Base-by-base conservation (phyloP, 2,797 vertebrate genomes). In the Hippoglossus hippoglossus region DNA sequence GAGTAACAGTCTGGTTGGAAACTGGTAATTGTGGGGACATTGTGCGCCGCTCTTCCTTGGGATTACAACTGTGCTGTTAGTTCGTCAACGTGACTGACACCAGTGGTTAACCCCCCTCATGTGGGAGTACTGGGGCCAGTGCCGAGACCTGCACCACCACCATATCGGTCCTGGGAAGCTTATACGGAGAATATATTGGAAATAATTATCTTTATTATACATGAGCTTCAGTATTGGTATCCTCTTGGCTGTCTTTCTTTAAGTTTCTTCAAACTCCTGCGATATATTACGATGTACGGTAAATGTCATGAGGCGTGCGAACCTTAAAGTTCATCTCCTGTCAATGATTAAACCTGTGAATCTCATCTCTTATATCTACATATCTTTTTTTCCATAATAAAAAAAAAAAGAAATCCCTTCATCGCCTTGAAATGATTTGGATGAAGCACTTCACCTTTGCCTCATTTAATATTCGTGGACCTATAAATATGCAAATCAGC, bases 281-380 rank as follows among this genome's bases (percentile, higher is more conserved):
- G 18, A 28, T 28, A 8, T 9, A 56, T 34, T 34, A 25, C 53
- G 28, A 10, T 11, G 26, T 1, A 55, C 22, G 25, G 15, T 24
- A 16, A 25, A 53, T 53, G 52, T 53, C 24, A 11, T 1, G n/a
- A 34, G 3, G 8, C 11, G 8, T 28, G 19, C 15, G 28, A 0
- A 19, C 18, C 31, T 56, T 21, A 56, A 21, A 56, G 28, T 19
- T 56, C 54, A 13, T 56, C 54, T 56, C 54, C 54, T 56, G 26
- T 4, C 19, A 34, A 36, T 6, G 28, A 31, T 36, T 56, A 19
- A 34, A n/a, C 13, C 53, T 4, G 19, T 12, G 28, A 12, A 34
- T 4, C 18, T 16, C 25, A 16, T 56, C 28, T n/a, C 21, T 55
- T 10, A 28, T 28, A 8, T 8, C 8, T 3, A 55, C 16, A 28